phyloP scores from a whole-genome alignment of 2,113 vertebrate species.

The Trematocara marginatum region DNA sequence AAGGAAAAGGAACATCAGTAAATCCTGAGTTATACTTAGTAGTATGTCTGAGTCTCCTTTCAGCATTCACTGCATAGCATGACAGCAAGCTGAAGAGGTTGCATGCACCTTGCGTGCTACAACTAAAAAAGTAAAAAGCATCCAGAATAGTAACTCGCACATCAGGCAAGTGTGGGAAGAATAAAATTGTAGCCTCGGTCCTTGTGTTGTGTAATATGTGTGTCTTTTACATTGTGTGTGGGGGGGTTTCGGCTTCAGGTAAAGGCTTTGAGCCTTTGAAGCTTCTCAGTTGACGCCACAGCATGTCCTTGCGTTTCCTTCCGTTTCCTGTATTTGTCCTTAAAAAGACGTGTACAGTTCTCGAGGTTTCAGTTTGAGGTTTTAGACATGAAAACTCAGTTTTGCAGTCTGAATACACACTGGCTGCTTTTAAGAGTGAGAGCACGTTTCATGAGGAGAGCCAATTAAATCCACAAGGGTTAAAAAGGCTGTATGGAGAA shows the following conservation, averaged over 20 bases:
- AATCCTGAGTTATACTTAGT: conserved; percentile 53
- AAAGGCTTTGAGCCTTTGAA: background rate
- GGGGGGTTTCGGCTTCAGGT: background rate
- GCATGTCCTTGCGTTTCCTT: background rate
- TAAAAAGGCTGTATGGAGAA: background rate
- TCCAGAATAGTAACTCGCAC: background rate
- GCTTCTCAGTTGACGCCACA: background rate
- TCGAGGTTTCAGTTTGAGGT: background rate
- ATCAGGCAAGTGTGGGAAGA: background rate
- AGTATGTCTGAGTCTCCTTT: conserved; percentile 5
- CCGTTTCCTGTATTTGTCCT: background rate
- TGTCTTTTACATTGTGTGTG: background rate
- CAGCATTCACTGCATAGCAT: conserved; percentile 6
- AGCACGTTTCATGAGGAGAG: background rate
- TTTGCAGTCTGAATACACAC: background rate
- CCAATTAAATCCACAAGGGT: background rate
- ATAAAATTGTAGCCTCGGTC: background rate
- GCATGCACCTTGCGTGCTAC: background rate
- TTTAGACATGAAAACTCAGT: background rate
- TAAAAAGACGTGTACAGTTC: background rate
- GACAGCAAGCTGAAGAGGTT: background rate
- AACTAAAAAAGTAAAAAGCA: conserved; percentile 4
- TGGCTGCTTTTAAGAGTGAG: background rate
- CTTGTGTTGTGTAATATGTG: background rate
- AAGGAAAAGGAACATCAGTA: conserved; percentile 12